Evolutionary conservation across 2,888 invertebrate genomes (phyloP), one percentile per base, ranked within the genome.

Genomic region (Yponomeuta sedellus): DNA sequence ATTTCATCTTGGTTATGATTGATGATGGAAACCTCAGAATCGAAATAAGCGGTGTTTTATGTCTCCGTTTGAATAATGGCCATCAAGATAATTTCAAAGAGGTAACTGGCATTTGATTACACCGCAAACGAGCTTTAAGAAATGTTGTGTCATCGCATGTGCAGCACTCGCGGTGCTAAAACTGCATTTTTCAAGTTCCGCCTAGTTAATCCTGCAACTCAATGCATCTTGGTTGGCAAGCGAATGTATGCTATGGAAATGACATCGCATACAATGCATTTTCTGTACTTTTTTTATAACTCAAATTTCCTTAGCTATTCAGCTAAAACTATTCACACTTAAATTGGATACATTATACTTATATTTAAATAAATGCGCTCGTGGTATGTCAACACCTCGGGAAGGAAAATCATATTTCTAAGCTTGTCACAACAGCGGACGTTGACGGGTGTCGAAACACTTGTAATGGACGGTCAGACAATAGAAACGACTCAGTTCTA

Each of bases 391-490:
- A 52, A 6, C 44, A 52, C 12, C 12, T 52, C 8, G 5, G 5
- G 16, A 52, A 16, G 44, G 16, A 52, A 52, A 52, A 52, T 52
- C 44, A 80, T 77, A 73, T 78, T 82, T 83, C 81, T 74, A 79
- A 79, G 78, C 79, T 73, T 86, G 84, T 88, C 85, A 81, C 78
- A 78, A 72, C 71, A 65, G 52, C 58, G 72, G 75, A 82, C 79
- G 75, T 78, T 88, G 89, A 87, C 86, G 82, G 75, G 82, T 88
- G 86, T 85, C 80, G 86, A 84, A 88, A 88, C 79, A 79, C 82
- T 81, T 83, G 82, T 82, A 79, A 75, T 77, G 75, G 76, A 79
- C 75, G 71, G 74, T 71, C 74, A 76, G 81, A 88, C 86, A 88
- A 88, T 85, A 74, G 74, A 70, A 69, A 70, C 74, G 74, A 75